Base-by-base conservation (phyloP, 1,140 invertebrate species). In the Lepidotrigona ventralis region DNA sequence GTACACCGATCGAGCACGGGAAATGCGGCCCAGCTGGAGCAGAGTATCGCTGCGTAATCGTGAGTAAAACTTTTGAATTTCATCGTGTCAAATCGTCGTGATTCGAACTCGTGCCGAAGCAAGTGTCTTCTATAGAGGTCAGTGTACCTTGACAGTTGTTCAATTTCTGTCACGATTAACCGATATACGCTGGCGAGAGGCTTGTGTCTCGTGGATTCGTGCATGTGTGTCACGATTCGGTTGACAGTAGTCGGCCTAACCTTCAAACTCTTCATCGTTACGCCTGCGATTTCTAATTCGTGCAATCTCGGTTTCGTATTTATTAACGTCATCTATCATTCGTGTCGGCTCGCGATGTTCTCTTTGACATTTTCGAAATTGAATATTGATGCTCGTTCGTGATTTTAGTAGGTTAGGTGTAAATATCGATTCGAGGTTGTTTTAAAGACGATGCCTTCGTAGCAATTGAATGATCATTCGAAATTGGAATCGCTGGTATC, bases 41-140 rank as follows among this genome's bases (percentile, higher is more conserved):
- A 83, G 73, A 79, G 82, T 87, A 60, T 88, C 76, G 87, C 74
- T 58, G 73, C 71, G 69, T 85, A 89, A 90, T 86, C 83, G 91
- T 92, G 81, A 92, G 91, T 91, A 33, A 33, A 81, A 76, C 33
- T 29, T 60, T 60, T 63, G 21, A 53, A 39, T 85, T 39, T 81
- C 15, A 14, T n/a, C 64, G 39, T 19, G 26, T 26, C 39, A 4
- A 21, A n/a, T n/a, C 2, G 5, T 6, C 66, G 5, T 8, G 17
- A 6, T 51, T 60, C 19, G 21, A 60, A 39, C 23, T 79, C 51
- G 11, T 54, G 23, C 21, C 46, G 12, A 29, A 51, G 5, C 39
- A 8, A 46, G 12, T 70, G 63, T 64, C 39, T 54, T n/a, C n/a
- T 79, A 63, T 60, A 63, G 46, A 79, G 76, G 68, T 79, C 76